Evolutionary conservation across 2,797 vertebrate genomes (phyloP).

Genomic region (Sebastes taczanowskii): DNA sequence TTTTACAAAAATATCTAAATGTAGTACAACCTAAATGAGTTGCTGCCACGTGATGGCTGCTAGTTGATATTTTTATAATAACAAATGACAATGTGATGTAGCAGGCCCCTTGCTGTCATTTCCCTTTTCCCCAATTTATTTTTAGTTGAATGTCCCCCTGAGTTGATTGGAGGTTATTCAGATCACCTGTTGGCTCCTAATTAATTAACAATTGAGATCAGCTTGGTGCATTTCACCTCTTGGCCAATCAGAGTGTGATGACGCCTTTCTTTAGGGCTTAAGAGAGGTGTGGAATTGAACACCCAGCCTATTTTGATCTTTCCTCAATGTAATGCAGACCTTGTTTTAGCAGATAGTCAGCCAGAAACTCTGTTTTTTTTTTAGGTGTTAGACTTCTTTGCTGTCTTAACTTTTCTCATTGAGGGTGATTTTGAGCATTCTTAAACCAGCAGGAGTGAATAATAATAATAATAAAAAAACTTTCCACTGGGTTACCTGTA

Average conservation of each 20-base stretch:
- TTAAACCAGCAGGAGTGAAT: no score
- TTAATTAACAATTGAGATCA: neutral
- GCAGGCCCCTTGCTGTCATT: neutral
- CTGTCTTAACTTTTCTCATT: neutral
- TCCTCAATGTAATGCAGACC: neutral
- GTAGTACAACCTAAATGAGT: neutral
- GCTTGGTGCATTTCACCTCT: neutral
- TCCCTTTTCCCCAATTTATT: neutral
- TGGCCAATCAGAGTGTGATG: neutral
- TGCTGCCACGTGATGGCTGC: no score
- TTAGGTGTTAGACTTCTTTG: neutral
- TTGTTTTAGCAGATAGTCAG: neutral
- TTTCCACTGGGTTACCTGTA: no score
- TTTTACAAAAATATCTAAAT: neutral
- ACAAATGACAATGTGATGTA: no score
- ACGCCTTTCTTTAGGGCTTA: neutral
- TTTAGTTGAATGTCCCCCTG: neutral
- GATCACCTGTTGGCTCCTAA: neutral
- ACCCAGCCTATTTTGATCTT: neutral
- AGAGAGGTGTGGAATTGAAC: neutral
- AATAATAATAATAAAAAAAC: no score
- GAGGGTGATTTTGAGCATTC: no score
- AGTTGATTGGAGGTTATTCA: neutral
- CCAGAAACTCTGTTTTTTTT: neutral
- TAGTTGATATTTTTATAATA: no score